Evolutionary conservation across 2,113 vertebrate genomes (phyloP), one percentile per base, ranked within the genome.

Genomic region (Diadophis punctatus): DNA sequence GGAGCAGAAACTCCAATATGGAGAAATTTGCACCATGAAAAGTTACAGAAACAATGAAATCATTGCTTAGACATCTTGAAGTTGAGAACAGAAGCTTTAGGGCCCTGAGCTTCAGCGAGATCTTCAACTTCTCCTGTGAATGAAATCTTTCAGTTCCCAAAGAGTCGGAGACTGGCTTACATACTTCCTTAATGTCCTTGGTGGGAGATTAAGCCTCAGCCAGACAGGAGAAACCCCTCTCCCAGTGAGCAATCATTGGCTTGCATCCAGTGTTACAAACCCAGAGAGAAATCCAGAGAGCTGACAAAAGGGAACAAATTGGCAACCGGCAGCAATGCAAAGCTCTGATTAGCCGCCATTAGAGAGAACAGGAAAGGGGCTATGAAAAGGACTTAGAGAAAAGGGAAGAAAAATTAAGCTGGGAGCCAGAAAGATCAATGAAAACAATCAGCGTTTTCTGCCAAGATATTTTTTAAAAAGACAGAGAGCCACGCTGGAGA

Each of bases 401-500:
- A 91, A 93, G 85, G 46, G 90, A 90, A 92, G 68, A 95, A 92
- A 91, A 92, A 94, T 91, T 94, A 93, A 94, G 22, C 18, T 14
- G 63, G 58, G 84, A 90, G 27, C n/a, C 74, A 18, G 27, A 94
- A 92, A 92, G 58, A 95, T 92, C 91, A 94, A 88, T 94, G 84
- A n/a, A 96, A 93, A 94, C 84, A 94, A 94, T 94, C 90, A 89
- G 27, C 1, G 16, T 91, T 92, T 95, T 93, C 27, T 93, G 88
- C 91, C 43, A 91, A 56, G 94, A 25, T 7, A 48, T 93, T 96
- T 96, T 91, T 95, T 25, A 92, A 92, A 94, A 94, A 90, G 92
- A 23, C 27, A 49, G 94, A 92, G 88, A 90, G 25, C 46, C 10
- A 86, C 5, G n/a, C 46, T 90, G 80, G 30, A 92, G 74, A 90